These are phyloP conservation scores for Cyprinus carpio DNA, from an alignment of 2,113 vertebrate species.

Conservation along the genomic window DNA sequence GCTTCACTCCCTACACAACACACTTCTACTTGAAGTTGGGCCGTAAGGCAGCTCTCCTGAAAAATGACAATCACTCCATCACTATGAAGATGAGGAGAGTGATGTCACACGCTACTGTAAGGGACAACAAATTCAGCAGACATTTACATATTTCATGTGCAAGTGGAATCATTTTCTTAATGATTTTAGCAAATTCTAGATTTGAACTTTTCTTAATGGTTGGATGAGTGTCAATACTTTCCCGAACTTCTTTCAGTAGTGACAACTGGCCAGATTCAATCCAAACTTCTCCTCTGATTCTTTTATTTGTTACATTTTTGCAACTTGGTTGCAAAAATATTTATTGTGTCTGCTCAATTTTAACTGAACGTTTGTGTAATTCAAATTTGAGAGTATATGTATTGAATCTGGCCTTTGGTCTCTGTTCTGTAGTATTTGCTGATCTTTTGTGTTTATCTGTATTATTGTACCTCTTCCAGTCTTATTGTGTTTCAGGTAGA, in stretches of 20 bases:
- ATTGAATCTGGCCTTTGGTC: constrained; percentile 30
- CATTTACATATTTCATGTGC: not conserved
- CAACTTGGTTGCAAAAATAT: not conserved
- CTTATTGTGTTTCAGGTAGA: constrained; percentile 23
- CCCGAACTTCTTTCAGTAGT: not conserved
- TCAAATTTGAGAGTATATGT: not conserved
- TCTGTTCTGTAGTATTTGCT: not conserved
- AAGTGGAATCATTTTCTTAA: not conserved
- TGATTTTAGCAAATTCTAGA: not conserved
- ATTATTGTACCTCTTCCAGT: not conserved
- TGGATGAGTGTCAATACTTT: not conserved
- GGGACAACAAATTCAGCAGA: not conserved
- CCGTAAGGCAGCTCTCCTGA: constrained; percentile 84
- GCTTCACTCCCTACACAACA: constrained; percentile 93
- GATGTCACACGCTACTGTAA: constrained; percentile 38
- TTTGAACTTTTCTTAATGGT: not conserved
- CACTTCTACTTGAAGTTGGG: constrained; percentile 91
- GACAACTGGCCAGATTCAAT: not conserved
- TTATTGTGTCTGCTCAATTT: not conserved
- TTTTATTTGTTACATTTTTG: not conserved
- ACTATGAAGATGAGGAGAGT: constrained; percentile 74
- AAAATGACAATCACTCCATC: constrained; percentile 75
- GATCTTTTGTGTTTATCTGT: not conserved
- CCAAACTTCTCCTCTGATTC: not conserved
- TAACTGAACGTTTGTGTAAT: not conserved